Percentiles rank a stretch among this genome's conserved stretches.
Conservation (phyloP, 2,888 invertebrate genomes). For the Melinopterus prodromus region DNA sequence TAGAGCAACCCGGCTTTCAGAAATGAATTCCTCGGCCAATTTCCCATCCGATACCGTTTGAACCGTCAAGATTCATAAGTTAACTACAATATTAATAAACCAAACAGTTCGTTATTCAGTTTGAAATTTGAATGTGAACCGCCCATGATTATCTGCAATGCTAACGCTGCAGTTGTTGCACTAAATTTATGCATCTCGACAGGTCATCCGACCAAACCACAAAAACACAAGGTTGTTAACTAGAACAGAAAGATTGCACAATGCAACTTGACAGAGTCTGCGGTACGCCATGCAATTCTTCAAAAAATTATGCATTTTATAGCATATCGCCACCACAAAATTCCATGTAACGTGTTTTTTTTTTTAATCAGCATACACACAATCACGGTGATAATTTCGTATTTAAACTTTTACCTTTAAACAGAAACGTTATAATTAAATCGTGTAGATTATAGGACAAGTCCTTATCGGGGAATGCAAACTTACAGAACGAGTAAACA, state of each 20-base stretch:
- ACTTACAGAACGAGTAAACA: background rate
- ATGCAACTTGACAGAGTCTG: background rate
- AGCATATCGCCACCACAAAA: background rate
- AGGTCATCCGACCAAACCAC: background rate
- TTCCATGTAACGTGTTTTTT: background rate
- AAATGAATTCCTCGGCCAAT: no score
- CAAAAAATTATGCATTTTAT: background rate
- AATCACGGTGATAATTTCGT: background rate
- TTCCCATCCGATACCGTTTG: no score
- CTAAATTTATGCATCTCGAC: background rate
- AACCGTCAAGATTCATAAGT: no score
- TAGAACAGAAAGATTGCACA: background rate
- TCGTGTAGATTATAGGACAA: background rate
- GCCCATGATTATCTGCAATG: background rate
- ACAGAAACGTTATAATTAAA: background rate
- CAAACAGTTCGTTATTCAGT: no score
- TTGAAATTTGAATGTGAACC: no score
- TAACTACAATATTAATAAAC: no score
- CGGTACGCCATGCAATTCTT: background rate
- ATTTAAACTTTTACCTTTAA: background rate
- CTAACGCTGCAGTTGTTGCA: background rate
- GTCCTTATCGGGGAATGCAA: background rate
- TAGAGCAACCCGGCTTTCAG: no score
- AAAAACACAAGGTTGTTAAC: background rate
- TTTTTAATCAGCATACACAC: background rate